A percentile compares a stretch with the other conserved stretches of the same genome.
Evolutionary conservation across 2,113 vertebrate genomes (phyloP).

Genomic region (Azemiops feae): DNA sequence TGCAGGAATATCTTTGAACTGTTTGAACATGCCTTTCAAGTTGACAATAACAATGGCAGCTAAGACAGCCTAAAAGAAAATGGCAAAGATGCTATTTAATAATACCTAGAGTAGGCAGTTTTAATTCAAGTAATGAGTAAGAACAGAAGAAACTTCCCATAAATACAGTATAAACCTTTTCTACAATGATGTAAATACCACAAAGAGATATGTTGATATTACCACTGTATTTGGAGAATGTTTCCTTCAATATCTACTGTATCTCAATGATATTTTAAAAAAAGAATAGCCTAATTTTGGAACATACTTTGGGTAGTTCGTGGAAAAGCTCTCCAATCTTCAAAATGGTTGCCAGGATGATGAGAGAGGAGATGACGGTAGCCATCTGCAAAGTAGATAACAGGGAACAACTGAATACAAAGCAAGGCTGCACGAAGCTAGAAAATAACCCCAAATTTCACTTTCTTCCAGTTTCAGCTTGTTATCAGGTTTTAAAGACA

Average conservation of each 20-base stretch:
- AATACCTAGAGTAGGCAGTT: neutral
- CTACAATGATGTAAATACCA: neutral
- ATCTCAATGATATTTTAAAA: fast-evolving
- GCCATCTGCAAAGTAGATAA: constrained; percentile 73
- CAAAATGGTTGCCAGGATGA: constrained; percentile 87
- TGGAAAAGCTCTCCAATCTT: constrained; percentile 88
- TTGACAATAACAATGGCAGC: constrained; percentile 85
- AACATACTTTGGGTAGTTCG: constrained; percentile 86
- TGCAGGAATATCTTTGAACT: constrained; percentile 76
- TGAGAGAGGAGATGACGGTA: constrained; percentile 79
- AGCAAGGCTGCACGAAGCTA: neutral
- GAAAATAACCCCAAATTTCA: neutral
- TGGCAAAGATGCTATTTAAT: neutral
- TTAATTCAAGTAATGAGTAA: neutral
- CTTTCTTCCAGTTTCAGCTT: neutral
- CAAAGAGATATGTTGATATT: neutral
- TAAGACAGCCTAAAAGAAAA: constrained; percentile 81
- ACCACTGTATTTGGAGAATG: neutral
- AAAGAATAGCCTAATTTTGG: neutral
- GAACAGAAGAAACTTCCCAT: neutral
- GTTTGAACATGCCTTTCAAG: constrained; percentile 92
- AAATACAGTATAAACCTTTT: neutral
- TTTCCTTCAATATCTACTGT: neutral
- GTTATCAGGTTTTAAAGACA: neutral
- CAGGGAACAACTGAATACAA: neutral